Conservation (phyloP, 2,888 invertebrate species). For the Drosophila algonquin region DNA sequence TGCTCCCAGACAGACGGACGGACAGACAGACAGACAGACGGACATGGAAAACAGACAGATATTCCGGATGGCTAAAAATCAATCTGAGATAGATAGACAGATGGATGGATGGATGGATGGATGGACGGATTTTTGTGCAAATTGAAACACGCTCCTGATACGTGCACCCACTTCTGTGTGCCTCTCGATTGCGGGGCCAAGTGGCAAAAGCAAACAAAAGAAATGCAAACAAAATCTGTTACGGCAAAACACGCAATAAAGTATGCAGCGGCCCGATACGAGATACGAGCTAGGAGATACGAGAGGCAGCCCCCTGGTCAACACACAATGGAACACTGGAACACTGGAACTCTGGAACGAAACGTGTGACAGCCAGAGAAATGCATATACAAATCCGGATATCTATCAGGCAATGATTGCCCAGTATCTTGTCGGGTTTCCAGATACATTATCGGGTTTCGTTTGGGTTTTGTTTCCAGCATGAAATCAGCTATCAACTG, state of each 20-base stretch:
- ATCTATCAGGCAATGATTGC: too few relatives aligned
- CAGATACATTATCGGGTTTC: too few relatives aligned
- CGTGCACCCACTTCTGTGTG: conserved; percentile 55
- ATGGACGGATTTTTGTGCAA: conserved; percentile 65
- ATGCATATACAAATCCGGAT: too few relatives aligned
- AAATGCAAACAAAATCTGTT: conserved; percentile 68
- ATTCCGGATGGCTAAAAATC: conserved; percentile 42
- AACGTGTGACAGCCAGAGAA: not conserved
- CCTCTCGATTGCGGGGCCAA: not conserved
- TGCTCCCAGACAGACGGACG: conserved; percentile 16
- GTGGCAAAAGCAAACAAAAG: conserved; percentile 58
- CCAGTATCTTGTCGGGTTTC: too few relatives aligned
- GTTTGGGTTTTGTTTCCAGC: too few relatives aligned
- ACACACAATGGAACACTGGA: not conserved
- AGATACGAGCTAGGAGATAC: too few relatives aligned
- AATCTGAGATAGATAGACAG: conserved; percentile 44
- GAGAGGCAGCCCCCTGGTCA: conserved; percentile 28
- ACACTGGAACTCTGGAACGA: not conserved
- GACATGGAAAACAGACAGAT: conserved; percentile 25
- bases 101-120: conserved; percentile 34
- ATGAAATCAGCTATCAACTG: too few relatives aligned
- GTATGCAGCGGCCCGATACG: conserved; percentile 59
- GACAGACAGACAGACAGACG: conserved; percentile 9
- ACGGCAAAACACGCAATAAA: conserved; percentile 71
- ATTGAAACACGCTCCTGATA: conserved; percentile 77